phyloP scores from a whole-genome alignment of 2,888 invertebrate species.

The Syrphus vitripennis region DNA sequence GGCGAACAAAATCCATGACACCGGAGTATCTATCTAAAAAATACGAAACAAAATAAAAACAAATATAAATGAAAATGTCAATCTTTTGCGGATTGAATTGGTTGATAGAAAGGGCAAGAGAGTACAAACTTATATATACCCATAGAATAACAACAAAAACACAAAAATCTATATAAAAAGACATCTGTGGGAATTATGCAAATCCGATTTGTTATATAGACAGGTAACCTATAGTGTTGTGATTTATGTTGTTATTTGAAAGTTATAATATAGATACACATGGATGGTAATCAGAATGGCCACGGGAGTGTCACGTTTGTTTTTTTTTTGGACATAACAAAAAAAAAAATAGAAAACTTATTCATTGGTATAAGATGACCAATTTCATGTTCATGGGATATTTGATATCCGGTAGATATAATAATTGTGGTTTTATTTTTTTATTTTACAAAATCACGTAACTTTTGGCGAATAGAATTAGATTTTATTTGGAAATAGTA shows the following conservation, averaged over 20 bases:
- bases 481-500: neutral
- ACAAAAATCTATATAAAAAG: slow-evolving; percentile 11
- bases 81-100: slow-evolving; percentile 10
- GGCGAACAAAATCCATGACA: slow-evolving; percentile 24
- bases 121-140: neutral
- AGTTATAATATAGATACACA: slow-evolving; percentile 23
- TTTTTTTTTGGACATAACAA: neutral
- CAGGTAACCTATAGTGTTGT: slow-evolving; percentile 12
- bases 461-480: neutral
- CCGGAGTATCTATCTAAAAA: neutral
- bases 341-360: neutral
- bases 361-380: slow-evolving; percentile 10
- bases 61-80: slow-evolving; percentile 5
- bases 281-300: slow-evolving; percentile 23
- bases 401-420: slow-evolving; percentile 48
- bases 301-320: slow-evolving; percentile 34
- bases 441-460: neutral
- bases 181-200: slow-evolving; percentile 58
- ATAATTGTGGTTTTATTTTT: neutral
- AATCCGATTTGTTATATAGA: slow-evolving; percentile 42
- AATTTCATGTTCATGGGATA: slow-evolving; percentile 15
- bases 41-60: neutral
- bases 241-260: slow-evolving; percentile 55
- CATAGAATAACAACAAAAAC: neutral
- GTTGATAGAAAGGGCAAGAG: neutral